Percentiles rank a stretch among this genome's conserved stretches.
Conservation (phyloP, 2,797 vertebrate genomes). For the Borostomias antarcticus region DNA sequence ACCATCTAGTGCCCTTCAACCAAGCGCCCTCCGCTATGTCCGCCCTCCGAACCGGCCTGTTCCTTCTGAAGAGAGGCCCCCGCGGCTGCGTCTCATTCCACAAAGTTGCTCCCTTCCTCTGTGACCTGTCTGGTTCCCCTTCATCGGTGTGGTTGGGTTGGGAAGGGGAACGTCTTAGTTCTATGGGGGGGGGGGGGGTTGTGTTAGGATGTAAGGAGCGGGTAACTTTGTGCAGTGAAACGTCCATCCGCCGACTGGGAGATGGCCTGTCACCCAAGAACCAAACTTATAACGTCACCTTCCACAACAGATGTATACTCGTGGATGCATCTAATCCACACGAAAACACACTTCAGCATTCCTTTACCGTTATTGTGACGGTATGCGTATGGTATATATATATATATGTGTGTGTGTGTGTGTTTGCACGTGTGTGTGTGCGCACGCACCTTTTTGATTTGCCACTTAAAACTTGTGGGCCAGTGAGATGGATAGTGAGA, state of each 20-base stretch:
- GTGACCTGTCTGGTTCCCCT: too few species aligned
- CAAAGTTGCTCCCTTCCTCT: constrained; percentile 40
- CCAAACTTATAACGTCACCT: constrained; percentile 66
- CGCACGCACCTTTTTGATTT: constrained; percentile 45
- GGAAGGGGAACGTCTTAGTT: not conserved
- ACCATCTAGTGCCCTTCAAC: constrained; percentile 38
- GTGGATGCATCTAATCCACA: constrained; percentile 58
- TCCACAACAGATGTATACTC: constrained; percentile 52
- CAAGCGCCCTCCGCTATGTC: constrained; percentile 21
- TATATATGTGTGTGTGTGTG: constrained; percentile 22
- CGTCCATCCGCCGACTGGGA: constrained; percentile 56
- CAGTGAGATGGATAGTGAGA: constrained; percentile 61
- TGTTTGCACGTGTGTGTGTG: constrained; percentile 23
- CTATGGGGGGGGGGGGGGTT: not conserved
- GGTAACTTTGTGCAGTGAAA: constrained; percentile 51
- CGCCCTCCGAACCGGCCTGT: constrained; percentile 37
- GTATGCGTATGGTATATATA: constrained; percentile 52
- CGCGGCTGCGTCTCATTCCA: constrained; percentile 41
- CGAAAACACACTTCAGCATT: constrained; percentile 89
- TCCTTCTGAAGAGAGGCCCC: constrained; percentile 43
- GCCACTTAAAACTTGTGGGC: constrained; percentile 71
- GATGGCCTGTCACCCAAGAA: constrained; percentile 68
- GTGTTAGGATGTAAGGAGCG: constrained; percentile 5
- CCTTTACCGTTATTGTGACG: constrained; percentile 84
- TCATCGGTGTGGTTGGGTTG: not conserved